Evolutionary conservation across 2,797 vertebrate species (phyloP).

Genomic region (Chaetodon trifasciatus): DNA sequence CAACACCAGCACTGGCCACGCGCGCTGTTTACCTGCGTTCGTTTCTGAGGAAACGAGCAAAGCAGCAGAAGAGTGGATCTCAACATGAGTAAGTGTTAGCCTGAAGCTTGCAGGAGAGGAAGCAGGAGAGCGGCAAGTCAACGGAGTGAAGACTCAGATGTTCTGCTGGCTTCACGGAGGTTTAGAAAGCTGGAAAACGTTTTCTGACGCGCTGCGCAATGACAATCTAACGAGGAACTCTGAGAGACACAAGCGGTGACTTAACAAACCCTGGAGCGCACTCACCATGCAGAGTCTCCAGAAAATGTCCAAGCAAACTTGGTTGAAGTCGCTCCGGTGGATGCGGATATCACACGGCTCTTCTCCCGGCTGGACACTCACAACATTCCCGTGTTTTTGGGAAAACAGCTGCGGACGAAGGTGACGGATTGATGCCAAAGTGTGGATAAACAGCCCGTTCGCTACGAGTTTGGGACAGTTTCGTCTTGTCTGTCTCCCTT

Average conservation of each 20-base stretch:
- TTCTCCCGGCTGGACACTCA: constrained; percentile 21
- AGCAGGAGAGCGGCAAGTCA: constrained; percentile 28
- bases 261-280: too few relatives aligned
- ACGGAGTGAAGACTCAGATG: constrained; percentile 57
- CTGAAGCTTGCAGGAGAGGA: constrained; percentile 11
- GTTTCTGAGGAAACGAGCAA: not conserved
- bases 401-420: not conserved
- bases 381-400: not conserved
- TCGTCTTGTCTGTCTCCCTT: constrained; percentile 56
- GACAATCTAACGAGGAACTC: not conserved
- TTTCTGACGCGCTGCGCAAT: not conserved
- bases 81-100: not conserved
- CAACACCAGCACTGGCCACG: not conserved
- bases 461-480: constrained; percentile 69
- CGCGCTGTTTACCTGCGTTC: not conserved
- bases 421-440: constrained; percentile 2
- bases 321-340: constrained; percentile 56
- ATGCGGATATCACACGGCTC: constrained; percentile 33
- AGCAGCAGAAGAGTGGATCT: too few relatives aligned
- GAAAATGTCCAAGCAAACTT: constrained; percentile 48
- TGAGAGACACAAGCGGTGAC: not conserved
- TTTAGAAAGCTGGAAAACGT: not conserved
- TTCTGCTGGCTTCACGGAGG: constrained; percentile 42
- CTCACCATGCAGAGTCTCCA: constrained; percentile 67
- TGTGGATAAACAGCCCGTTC: constrained; percentile 39